Evolutionary conservation across 2,888 invertebrate species (phyloP).

Genomic region (Entomobrya multifasciata): DNA sequence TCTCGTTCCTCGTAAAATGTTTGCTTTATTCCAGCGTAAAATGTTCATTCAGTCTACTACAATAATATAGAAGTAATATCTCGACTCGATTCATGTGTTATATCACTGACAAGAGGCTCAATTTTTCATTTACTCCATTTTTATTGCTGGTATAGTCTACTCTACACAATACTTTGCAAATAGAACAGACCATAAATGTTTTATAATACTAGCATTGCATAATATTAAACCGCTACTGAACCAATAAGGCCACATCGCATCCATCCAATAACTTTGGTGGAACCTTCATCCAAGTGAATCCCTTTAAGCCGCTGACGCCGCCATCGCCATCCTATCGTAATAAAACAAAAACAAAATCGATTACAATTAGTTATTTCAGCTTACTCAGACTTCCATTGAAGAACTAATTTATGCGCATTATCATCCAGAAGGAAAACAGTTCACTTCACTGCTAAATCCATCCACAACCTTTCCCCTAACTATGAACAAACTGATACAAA

Average conservation of each 20-base stretch:
- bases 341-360: slow-evolving; percentile 30
- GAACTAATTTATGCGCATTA: slow-evolving; percentile 63
- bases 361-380: slow-evolving; percentile 44
- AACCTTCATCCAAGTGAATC: background rate
- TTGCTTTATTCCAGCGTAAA: background rate
- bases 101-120: background rate
- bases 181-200: too few species aligned
- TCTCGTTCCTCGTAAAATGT: slow-evolving; percentile 5
- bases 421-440: slow-evolving; percentile 33
- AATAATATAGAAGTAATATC: slow-evolving; percentile 12
- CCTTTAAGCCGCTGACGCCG: background rate
- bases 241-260: background rate
- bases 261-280: background rate
- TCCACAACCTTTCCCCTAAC: slow-evolving; percentile 22
- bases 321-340: too few species aligned
- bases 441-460: too few species aligned
- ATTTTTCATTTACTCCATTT: background rate
- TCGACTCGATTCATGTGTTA: too few species aligned
- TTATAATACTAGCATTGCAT: too few species aligned
- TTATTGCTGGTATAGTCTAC: background rate
- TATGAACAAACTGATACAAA: slow-evolving; percentile 21
- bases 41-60: too few species aligned
- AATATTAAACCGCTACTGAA: background rate
- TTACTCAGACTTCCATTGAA: slow-evolving; percentile 13
- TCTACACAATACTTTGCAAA: background rate